Percentiles rank a stretch among this genome's conserved stretches.
Conservation (phyloP, 2,888 invertebrate genomes). For the Sisyra terminalis region DNA sequence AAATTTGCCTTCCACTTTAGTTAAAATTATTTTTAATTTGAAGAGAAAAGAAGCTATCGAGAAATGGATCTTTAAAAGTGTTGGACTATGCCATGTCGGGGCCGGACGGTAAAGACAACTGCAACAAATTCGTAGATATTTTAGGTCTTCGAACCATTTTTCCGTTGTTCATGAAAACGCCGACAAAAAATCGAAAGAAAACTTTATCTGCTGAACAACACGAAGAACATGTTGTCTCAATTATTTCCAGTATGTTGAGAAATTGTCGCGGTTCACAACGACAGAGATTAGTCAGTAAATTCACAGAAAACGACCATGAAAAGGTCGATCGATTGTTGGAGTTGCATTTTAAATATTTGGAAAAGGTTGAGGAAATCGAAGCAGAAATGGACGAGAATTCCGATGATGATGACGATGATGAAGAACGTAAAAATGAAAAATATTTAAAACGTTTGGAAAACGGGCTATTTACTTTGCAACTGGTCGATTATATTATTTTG, state of each 20-base stretch:
- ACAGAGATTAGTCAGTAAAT: slow-evolving; percentile 83
- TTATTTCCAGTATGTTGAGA: slow-evolving; percentile 82
- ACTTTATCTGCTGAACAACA: slow-evolving; percentile 74
- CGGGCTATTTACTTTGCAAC: slow-evolving; percentile 90
- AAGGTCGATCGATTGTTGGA: slow-evolving; percentile 94
- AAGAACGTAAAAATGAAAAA: slow-evolving; percentile 63
- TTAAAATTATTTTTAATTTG: slow-evolving; percentile 10
- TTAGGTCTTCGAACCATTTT: slow-evolving; percentile 91
- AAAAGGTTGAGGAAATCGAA: slow-evolving; percentile 77
- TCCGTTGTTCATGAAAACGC: slow-evolving; percentile 98
- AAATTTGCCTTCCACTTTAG: neutral
- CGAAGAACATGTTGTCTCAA: slow-evolving; percentile 89
- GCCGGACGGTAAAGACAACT: slow-evolving; percentile 84
- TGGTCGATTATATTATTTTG: slow-evolving; percentile 78
- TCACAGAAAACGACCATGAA: slow-evolving; percentile 94
- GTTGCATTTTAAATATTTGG: slow-evolving; percentile 91
- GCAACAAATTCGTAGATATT: slow-evolving; percentile 96
- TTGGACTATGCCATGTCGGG: slow-evolving; percentile 96
- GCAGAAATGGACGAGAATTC: slow-evolving; percentile 45
- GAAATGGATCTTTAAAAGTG: slow-evolving; percentile 92
- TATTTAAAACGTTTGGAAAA: slow-evolving; percentile 81
- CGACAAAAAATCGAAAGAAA: slow-evolving; percentile 64
- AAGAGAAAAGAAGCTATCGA: slow-evolving; percentile 88
- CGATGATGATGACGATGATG: slow-evolving; percentile 1
- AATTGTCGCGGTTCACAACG: slow-evolving; percentile 85